phyloP scores from a whole-genome alignment of 1,140 invertebrate species.

The Drosophila parvula region DNA sequence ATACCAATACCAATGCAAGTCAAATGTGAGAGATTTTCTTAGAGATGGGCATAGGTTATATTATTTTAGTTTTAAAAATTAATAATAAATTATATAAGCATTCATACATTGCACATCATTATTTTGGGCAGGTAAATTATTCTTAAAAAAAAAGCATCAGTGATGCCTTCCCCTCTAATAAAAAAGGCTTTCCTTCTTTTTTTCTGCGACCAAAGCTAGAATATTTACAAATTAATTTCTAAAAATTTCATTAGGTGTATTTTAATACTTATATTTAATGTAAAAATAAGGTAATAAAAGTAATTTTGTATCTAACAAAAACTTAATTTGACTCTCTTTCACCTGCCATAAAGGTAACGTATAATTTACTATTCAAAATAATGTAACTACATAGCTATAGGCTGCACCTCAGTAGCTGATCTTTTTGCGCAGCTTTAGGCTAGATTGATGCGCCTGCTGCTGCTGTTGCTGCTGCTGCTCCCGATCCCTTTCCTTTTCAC shows the following conservation, averaged over 20 bases:
- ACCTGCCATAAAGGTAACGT: constrained; percentile 6
- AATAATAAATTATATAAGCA: too few relatives aligned
- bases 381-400: constrained; percentile 5
- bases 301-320: constrained; percentile 2
- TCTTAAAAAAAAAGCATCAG: too few relatives aligned
- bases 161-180: too few relatives aligned
- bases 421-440: constrained; percentile 79
- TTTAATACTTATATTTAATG: neutral
- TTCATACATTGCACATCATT: constrained; percentile 7
- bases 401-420: constrained; percentile 72
- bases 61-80: too few relatives aligned
- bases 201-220: neutral
- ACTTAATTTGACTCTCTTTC: neutral
- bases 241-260: neutral
- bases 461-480: constrained; percentile 43
- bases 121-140: neutral
- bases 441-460: constrained; percentile 51
- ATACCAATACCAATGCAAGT: neutral
- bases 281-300: constrained; percentile 15
- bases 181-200: too few relatives aligned
- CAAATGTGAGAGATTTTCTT: neutral
- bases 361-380: constrained; percentile 34
- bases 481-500: constrained; percentile 49
- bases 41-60: too few relatives aligned
- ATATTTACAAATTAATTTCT: constrained; percentile 5